A percentile compares a stretch with the other conserved stretches of the same genome.
Evolutionary conservation across 2,113 vertebrate species (phyloP).

Genomic region (Alces alces): DNA sequence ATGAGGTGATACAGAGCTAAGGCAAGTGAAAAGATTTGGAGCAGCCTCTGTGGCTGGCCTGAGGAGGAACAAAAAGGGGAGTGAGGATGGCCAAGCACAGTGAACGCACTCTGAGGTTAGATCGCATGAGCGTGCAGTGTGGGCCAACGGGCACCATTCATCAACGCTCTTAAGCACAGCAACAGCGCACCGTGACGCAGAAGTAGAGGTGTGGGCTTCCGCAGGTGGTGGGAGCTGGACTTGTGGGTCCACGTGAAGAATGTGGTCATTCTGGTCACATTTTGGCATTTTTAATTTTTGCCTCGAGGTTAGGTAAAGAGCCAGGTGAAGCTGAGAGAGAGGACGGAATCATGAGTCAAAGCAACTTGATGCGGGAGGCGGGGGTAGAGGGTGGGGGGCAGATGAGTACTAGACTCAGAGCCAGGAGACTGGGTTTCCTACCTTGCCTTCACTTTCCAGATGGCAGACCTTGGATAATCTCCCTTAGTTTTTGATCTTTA

Average conservation of each 20-base stretch:
- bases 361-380: neutral
- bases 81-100: neutral
- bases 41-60: neutral
- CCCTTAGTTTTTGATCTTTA: neutral
- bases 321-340: neutral
- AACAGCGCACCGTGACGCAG: neutral
- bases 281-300: neutral
- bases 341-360: neutral
- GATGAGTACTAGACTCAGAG: neutral
- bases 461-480: neutral
- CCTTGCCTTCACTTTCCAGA: neutral
- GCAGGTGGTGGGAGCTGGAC: neutral
- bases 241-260: neutral
- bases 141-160: neutral
- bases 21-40: neutral
- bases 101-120: neutral
- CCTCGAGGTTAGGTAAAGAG: neutral
- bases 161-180: neutral
- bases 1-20: neutral
- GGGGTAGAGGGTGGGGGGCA: too few species aligned
- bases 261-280: neutral
- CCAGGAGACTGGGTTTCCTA: neutral
- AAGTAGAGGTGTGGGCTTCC: neutral
- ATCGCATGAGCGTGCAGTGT: neutral
- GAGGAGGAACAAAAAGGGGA: neutral